Evolutionary conservation across 1,140 invertebrate genomes (phyloP).

Genomic region (Ceratoteleas bidentatus): DNA sequence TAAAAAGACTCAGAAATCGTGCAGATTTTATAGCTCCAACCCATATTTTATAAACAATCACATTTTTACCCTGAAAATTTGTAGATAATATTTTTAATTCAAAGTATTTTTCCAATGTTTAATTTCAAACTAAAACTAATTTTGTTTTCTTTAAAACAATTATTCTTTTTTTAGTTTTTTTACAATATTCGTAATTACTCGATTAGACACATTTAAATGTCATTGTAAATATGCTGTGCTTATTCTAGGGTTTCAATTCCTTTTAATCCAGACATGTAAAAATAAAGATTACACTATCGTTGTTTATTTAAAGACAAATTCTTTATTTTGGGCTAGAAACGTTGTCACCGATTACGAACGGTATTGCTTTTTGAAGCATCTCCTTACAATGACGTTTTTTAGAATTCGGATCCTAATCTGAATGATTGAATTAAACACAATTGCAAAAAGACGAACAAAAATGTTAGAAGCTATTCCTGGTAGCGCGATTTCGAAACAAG

Average conservation of each 20-base stretch:
- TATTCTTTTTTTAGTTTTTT: not conserved
- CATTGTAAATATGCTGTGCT: slow-evolving; percentile 31
- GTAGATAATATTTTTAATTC: too few species aligned
- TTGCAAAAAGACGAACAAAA: slow-evolving; percentile 25
- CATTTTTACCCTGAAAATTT: too few species aligned
- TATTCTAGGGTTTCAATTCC: slow-evolving; percentile 22
- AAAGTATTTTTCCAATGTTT: too few species aligned
- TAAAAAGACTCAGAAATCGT: not conserved
- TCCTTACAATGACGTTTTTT: slow-evolving; percentile 8
- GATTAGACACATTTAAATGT: slow-evolving; percentile 1
- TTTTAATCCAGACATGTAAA: slow-evolving; percentile 32
- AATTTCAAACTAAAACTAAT: too few species aligned
- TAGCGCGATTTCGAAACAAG: slow-evolving; percentile 56
- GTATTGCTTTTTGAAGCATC: not conserved
- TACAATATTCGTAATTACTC: too few species aligned
- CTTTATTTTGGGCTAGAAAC: too few species aligned
- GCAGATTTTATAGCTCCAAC: not conserved
- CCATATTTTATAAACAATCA: not conserved
- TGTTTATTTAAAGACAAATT: too few species aligned
- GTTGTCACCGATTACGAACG: too few species aligned
- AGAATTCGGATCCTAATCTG: slow-evolving; percentile 20
- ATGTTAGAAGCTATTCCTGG: slow-evolving; percentile 51
- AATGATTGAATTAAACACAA: slow-evolving; percentile 22
- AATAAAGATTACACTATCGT: slow-evolving; percentile 39
- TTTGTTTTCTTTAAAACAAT: too few species aligned